These are phyloP conservation scores for Dilophus febrilis DNA, from an alignment of 2,888 invertebrate genomes.

Conservation along the genomic window DNA sequence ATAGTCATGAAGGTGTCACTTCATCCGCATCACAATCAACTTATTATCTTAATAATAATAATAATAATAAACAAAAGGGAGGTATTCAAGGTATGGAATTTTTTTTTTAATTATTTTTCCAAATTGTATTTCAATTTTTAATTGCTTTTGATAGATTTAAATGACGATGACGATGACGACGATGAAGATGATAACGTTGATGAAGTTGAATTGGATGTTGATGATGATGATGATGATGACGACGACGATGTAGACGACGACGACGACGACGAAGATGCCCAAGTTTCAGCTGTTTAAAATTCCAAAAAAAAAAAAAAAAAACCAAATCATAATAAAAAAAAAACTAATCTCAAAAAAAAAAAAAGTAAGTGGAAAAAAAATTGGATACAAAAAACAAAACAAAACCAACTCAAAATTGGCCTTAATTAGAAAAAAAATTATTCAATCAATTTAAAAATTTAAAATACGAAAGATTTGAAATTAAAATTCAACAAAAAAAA, in stretches of 20 bases:
- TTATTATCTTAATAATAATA: background rate
- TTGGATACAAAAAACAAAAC: no score
- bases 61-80: no score
- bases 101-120: background rate
- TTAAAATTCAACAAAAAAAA: no score
- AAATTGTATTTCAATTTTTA: background rate
- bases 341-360: no score
- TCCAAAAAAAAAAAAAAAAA: no score
- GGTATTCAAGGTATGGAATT: no score
- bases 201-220: background rate
- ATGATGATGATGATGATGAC: background rate
- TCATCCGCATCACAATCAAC: slow-evolving; percentile 20
- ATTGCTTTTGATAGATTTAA: background rate
- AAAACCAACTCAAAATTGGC: no score
- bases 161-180: background rate
- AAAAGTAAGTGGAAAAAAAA: no score
- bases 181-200: background rate
- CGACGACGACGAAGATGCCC: slow-evolving; percentile 15
- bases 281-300: slow-evolving; percentile 16
- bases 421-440: no score
- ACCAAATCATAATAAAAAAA: no score
- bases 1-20: slow-evolving; percentile 74
- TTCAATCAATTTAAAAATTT: no score
- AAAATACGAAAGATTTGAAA: no score
- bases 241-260: background rate